Base-by-base conservation (phyloP, 2,113 vertebrate genomes). In the Tyto alba region DNA sequence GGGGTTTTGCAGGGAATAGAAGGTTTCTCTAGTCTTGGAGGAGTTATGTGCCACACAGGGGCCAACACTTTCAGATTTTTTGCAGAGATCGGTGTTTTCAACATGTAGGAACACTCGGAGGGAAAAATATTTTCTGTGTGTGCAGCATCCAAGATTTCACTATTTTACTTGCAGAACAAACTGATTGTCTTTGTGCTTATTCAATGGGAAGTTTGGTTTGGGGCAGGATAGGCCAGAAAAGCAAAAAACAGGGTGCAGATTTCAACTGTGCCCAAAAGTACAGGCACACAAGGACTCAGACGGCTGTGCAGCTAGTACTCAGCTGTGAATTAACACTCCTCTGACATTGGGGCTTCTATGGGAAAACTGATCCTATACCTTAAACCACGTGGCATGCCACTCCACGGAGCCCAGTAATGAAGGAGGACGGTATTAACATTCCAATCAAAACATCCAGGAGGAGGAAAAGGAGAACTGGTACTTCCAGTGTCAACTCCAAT, bases 391-490 rank as follows among this genome's bases (percentile, higher is more conserved):
- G 47, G 77, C 77, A 59, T 10, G 7, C 62, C 22, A 43, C 55
- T 74, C 69, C 29, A 27, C 23, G 11, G 74, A 91, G 71, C 66
- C 85, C 11, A 3, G 79, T 92, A 95, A 96, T 69, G 77, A 95
- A 86, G 86, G 74, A 89, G 62, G 57, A 75, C 0, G 4, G 71
- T 92, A 95, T 95, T 95, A 97, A 96, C 97, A 96, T 97, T 97
- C 94, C 94, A 94, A 95, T 92, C 93, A 96, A 97, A 98, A 98
- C 91, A 97, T 95, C 87, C 92, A 98, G 89, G 78, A 96, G 66
- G 74, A 95, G 87, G 74, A 95, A 97, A 96, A 96, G 95, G 88
- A 95, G 88, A 89, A 91, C 92, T 89, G 92, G 85, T 83, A 85
- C 91, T 96, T 95, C 97, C 95, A 91, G 81, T 94, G 96, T 98